Percentiles rank a stretch among this genome's conserved stretches.
These are phyloP conservation scores for Neolamprologus caudopunctatus DNA, from an alignment of 2,113 vertebrate species.

Conservation along the genomic window DNA sequence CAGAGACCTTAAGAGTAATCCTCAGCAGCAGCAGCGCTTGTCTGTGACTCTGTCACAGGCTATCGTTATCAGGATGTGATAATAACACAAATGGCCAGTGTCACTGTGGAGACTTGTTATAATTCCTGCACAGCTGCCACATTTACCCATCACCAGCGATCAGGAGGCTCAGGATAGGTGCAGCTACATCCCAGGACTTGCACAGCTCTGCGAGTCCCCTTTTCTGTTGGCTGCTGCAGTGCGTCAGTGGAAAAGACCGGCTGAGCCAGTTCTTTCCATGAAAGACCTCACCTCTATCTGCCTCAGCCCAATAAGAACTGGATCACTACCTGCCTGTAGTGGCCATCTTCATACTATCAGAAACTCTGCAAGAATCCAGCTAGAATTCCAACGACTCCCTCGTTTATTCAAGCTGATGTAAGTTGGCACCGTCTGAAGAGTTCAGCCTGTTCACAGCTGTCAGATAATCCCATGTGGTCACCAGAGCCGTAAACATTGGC, in stretches of 20 bases:
- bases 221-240: background rate
- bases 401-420: background rate
- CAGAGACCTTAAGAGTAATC: background rate
- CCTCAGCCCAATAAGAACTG: background rate
- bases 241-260: slow-evolving; percentile 17
- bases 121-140: background rate
- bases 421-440: background rate
- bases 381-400: background rate
- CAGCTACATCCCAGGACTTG: background rate
- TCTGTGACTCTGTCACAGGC: background rate
- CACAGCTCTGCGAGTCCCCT: background rate
- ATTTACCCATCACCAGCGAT: background rate
- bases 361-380: background rate
- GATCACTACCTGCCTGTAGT: background rate
- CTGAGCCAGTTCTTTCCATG: background rate
- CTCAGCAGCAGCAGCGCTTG: background rate
- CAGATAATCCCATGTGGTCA: background rate
- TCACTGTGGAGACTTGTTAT: background rate
- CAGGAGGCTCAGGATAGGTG: background rate
- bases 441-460: background rate
- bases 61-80: background rate
- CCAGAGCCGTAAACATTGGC: background rate
- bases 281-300: background rate
- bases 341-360: background rate
- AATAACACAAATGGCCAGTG: background rate